These are phyloP conservation scores for Drosophila suboccidentalis DNA, from an alignment of 2,888 invertebrate genomes.

Conservation along the genomic window DNA sequence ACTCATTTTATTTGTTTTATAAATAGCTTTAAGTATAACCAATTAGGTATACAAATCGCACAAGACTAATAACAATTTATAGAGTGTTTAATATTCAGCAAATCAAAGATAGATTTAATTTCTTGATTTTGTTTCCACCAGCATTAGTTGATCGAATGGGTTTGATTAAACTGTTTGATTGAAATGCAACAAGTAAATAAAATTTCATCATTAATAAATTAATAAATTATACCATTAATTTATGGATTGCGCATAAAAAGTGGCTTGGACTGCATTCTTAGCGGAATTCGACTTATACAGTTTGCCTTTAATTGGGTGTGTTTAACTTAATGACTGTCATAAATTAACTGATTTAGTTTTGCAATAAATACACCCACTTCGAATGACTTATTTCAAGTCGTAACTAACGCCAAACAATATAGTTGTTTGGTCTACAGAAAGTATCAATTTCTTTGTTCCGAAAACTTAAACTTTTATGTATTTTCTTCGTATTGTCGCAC, in stretches of 20 bases:
- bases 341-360: background rate
- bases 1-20: background rate
- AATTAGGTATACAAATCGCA: background rate
- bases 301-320: constrained; percentile 27
- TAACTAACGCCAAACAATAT: background rate
- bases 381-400: background rate
- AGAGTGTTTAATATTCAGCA: background rate
- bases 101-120: background rate
- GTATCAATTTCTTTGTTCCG: background rate
- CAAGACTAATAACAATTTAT: background rate
- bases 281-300: constrained; percentile 20
- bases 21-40: background rate
- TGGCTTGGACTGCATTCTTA: constrained; percentile 59
- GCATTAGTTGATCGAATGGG: constrained; percentile 15
- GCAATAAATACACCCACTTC: background rate
- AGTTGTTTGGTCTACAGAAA: background rate
- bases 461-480: constrained; percentile 7
- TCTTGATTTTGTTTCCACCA: constrained; percentile 1
- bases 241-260: constrained; percentile 53
- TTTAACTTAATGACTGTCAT: constrained; percentile 1
- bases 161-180: constrained; percentile 49
- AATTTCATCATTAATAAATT: constrained; percentile 72
- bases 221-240: constrained; percentile 47
- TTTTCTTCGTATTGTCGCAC: background rate
- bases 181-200: constrained; percentile 48